Evolutionary conservation across 2,888 invertebrate species (phyloP).

Genomic region (Watsonalla binaria): DNA sequence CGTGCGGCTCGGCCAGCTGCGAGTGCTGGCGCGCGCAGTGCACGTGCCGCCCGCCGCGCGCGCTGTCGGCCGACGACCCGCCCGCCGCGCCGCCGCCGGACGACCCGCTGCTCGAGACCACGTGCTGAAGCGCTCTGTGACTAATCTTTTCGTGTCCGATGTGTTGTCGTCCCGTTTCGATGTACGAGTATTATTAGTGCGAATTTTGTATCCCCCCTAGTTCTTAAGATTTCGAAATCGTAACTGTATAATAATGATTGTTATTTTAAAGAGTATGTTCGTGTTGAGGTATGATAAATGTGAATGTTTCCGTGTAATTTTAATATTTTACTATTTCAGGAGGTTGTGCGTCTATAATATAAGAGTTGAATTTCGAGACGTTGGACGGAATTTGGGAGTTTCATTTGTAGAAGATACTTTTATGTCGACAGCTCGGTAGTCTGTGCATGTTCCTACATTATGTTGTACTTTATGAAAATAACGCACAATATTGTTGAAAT

Average conservation of each 20-base stretch:
- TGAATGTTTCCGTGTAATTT: conserved; percentile 50
- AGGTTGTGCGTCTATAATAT: conserved; percentile 60
- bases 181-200: conserved; percentile 73
- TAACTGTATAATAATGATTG: conserved; percentile 64
- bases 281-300: conserved; percentile 43
- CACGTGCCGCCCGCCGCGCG: conserved; percentile 23
- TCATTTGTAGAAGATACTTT: conserved; percentile 26
- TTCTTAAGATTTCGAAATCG: conserved; percentile 70
- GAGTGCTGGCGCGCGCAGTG: conserved; percentile 41
- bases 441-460: conserved; percentile 42
- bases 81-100: conserved; percentile 29
- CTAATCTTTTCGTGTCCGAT: conserved; percentile 24
- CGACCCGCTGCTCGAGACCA: conserved; percentile 68
- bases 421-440: conserved; percentile 26
- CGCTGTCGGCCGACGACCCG: conserved; percentile 27
- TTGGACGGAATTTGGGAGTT: conserved; percentile 17
- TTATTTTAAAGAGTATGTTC: conserved; percentile 33
- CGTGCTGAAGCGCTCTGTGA: conserved; percentile 39
- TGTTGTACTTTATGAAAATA: conserved; percentile 28
- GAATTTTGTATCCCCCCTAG: conserved; percentile 72
- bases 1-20: conserved; percentile 46
- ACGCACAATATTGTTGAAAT: conserved; percentile 41
- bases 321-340: conserved; percentile 50
- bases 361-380: conserved; percentile 40
- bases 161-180: conserved; percentile 33